Conservation (phyloP, 64 coral and sea anemone genomes). For the Pachyseris speciosa region DNA sequence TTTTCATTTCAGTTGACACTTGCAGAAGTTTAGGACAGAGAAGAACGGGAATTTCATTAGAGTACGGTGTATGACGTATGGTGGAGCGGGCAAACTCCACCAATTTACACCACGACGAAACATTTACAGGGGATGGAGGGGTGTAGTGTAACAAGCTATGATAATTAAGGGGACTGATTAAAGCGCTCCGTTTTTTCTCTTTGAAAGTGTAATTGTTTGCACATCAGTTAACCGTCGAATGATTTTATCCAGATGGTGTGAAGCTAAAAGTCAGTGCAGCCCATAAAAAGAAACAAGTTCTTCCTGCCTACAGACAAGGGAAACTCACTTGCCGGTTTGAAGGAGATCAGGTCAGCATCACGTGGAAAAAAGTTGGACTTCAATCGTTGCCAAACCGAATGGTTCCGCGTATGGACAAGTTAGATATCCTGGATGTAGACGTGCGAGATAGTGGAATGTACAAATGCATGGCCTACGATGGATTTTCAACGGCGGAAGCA, state of each 20-base stretch:
- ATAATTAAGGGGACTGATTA: too few species aligned
- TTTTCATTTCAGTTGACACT: too few species aligned
- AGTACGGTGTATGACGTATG: too few species aligned
- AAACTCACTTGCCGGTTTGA: conserved; percentile 62
- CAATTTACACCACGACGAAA: too few species aligned
- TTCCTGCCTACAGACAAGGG: conserved; percentile 47
- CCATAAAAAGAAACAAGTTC: conserved; percentile 51
- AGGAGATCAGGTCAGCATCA: conserved; percentile 55
- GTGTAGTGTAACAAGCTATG: too few species aligned
- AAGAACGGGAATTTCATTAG: too few species aligned
- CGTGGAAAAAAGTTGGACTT: conserved; percentile 72
- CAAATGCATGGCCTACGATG: conserved; percentile 67
- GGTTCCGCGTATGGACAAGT: conserved; percentile 63
- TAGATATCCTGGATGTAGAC: conserved; percentile 73
- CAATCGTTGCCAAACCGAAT: conserved; percentile 64
- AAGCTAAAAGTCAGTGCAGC: conserved; percentile 52
- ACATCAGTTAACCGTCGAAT: too few species aligned
- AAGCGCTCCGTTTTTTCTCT: too few species aligned
- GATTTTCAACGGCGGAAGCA: conserved; percentile 44
- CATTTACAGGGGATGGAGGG: too few species aligned
- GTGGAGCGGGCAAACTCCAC: too few species aligned
- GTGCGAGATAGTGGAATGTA: conserved; percentile 68
- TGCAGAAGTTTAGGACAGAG: too few species aligned
- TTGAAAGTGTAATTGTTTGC: too few species aligned
- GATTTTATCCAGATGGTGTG: neutral